phyloP scores from a whole-genome alignment of 2,797 vertebrate genomes.

The Etheostoma perlongum region DNA sequence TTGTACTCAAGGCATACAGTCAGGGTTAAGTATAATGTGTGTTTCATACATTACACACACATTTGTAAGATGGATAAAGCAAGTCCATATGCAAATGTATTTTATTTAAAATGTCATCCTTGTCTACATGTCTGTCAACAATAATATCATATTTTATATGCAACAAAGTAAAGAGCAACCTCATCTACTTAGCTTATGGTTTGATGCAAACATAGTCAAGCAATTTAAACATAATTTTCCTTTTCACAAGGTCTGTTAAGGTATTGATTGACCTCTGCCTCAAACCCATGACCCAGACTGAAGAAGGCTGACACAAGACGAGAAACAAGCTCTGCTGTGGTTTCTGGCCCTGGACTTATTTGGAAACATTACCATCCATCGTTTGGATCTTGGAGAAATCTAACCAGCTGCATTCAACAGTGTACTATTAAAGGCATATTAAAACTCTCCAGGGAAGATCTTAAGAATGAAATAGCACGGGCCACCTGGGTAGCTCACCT shows the following conservation, averaged over 20 bases:
- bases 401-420: background rate
- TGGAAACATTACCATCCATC: conserved; percentile 29
- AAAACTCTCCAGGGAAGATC: background rate
- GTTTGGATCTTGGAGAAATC: background rate
- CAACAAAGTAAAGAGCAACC: background rate
- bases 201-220: background rate
- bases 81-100: no score
- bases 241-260: conserved; percentile 26
- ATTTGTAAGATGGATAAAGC: no score
- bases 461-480: background rate
- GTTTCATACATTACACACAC: background rate
- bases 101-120: background rate
- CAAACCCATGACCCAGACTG: conserved; percentile 41
- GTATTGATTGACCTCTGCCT: conserved; percentile 42
- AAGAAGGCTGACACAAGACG: conserved; percentile 21
- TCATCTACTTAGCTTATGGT: background rate
- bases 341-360: conserved; percentile 30
- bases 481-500: no score
- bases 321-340: conserved; percentile 22
- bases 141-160: background rate
- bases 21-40: background rate
- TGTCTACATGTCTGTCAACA: background rate
- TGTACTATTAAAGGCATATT: background rate
- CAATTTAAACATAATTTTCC: background rate
- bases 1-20: background rate